Conservation (phyloP, 2,888 invertebrate species). For the Catocala sponsa region DNA sequence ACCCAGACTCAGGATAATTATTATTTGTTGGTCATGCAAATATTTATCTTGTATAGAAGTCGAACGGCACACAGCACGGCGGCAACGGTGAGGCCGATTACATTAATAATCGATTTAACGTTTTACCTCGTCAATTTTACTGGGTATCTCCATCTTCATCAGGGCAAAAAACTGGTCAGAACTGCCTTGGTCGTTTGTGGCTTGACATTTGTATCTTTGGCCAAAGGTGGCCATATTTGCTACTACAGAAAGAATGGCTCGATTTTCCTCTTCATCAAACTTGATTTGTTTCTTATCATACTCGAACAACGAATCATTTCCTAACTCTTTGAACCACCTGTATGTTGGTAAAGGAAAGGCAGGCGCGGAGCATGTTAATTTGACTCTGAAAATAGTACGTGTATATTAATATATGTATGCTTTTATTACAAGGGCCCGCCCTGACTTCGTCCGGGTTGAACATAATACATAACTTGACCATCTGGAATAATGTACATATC, state of each 20-base stretch:
- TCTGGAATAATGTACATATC: too few relatives aligned
- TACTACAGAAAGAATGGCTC: slow-evolving; percentile 59
- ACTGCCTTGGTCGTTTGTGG: slow-evolving; percentile 65
- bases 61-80: too few relatives aligned
- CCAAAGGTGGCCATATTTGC: slow-evolving; percentile 63
- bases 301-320: slow-evolving; percentile 59
- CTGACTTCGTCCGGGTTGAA: too few relatives aligned
- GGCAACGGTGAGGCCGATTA: too few relatives aligned
- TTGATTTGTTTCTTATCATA: slow-evolving; percentile 63
- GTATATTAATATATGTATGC: background rate
- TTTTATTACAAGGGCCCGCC: too few relatives aligned
- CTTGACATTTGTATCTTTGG: slow-evolving; percentile 67
- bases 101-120: too few relatives aligned
- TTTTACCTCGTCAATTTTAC: slow-evolving; percentile 62
- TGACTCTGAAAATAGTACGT: slow-evolving; percentile 62
- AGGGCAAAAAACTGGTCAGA: slow-evolving; percentile 61
- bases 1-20: too few relatives aligned
- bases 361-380: slow-evolving; percentile 66
- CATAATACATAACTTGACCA: too few relatives aligned
- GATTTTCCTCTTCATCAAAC: slow-evolving; percentile 53
- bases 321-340: slow-evolving; percentile 68
- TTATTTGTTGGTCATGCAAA: background rate
- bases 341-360: slow-evolving; percentile 71
- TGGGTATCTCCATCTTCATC: slow-evolving; percentile 62
- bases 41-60: too few relatives aligned